phyloP scores from a whole-genome alignment of 2,888 invertebrate genomes.

The Tetragnatha montana region DNA sequence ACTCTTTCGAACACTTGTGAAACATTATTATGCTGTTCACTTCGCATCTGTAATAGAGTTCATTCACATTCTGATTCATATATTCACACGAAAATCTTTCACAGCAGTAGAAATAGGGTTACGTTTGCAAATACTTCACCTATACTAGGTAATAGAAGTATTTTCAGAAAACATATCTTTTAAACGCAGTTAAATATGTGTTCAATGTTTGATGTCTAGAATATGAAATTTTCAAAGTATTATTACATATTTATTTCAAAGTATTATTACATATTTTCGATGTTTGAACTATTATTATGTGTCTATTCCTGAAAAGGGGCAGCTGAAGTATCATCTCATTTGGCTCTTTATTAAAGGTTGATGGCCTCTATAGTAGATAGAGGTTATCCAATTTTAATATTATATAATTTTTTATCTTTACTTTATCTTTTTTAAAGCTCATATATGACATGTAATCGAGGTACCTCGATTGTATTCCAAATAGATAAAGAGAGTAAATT shows the following conservation, averaged over 20 bases:
- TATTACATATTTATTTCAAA: too few relatives aligned
- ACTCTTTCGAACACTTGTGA: not conserved
- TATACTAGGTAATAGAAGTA: not conserved
- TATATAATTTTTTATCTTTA: too few relatives aligned
- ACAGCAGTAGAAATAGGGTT: not conserved
- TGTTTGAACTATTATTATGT: not conserved
- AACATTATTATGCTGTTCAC: not conserved
- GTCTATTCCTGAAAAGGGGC: too few relatives aligned
- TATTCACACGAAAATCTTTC: not conserved
- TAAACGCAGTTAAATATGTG: not conserved
- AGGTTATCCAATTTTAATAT: too few relatives aligned
- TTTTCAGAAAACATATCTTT: slow-evolving; percentile 7
- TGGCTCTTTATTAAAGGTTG: too few relatives aligned
- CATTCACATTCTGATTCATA: not conserved
- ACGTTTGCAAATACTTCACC: not conserved
- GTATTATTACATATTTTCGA: too few relatives aligned
- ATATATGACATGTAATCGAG: too few relatives aligned
- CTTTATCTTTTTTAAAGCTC: too few relatives aligned
- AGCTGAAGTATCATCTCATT: too few relatives aligned
- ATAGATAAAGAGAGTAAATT: too few relatives aligned
- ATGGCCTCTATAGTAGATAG: too few relatives aligned
- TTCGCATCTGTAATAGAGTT: not conserved
- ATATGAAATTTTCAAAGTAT: slow-evolving; percentile 14
- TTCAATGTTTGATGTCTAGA: not conserved
- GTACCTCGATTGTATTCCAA: too few relatives aligned